These are phyloP conservation scores for Brachystomella parvula DNA, from an alignment of 1,140 invertebrate species.

Conservation along the genomic window DNA sequence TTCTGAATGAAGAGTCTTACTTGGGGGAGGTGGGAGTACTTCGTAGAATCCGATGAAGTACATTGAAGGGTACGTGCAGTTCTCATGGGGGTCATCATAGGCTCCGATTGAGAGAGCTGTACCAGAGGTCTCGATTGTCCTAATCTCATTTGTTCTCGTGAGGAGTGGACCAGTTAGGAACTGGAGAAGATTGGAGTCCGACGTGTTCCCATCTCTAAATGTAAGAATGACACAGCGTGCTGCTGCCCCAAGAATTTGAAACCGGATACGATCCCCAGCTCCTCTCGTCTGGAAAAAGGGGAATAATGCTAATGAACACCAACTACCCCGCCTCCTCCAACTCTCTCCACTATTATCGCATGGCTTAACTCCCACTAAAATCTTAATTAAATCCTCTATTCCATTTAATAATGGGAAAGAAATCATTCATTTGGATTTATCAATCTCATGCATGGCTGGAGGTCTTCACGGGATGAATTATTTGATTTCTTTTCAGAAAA, in stretches of 20 bases:
- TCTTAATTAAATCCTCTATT: background rate
- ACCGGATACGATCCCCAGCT: slow-evolving; percentile 13
- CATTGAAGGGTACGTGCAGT: slow-evolving; percentile 25
- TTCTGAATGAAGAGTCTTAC: background rate
- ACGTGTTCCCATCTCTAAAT: slow-evolving; percentile 35
- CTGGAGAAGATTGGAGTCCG: slow-evolving; percentile 30
- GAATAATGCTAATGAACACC: background rate
- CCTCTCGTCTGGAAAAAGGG: slow-evolving; percentile 21
- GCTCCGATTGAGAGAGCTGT: slow-evolving; percentile 29
- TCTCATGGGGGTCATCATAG: slow-evolving; percentile 11
- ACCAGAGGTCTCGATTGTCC: slow-evolving; percentile 27
- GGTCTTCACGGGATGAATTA: background rate
- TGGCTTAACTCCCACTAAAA: background rate
- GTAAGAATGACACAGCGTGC: slow-evolving; percentile 28
- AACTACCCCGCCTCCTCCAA: too few species aligned
- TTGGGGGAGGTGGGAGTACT: background rate
- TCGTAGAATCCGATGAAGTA: slow-evolving; percentile 30
- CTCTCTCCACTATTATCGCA: too few species aligned
- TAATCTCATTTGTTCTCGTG: background rate
- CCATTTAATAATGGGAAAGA: background rate
- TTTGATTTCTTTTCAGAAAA: too few species aligned
- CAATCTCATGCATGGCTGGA: background rate
- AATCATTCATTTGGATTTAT: background rate
- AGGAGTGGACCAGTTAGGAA: slow-evolving; percentile 15
- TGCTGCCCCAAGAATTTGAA: slow-evolving; percentile 27